Base-by-base conservation (phyloP, 2,888 invertebrate genomes). In the Achlya flavicornis region DNA sequence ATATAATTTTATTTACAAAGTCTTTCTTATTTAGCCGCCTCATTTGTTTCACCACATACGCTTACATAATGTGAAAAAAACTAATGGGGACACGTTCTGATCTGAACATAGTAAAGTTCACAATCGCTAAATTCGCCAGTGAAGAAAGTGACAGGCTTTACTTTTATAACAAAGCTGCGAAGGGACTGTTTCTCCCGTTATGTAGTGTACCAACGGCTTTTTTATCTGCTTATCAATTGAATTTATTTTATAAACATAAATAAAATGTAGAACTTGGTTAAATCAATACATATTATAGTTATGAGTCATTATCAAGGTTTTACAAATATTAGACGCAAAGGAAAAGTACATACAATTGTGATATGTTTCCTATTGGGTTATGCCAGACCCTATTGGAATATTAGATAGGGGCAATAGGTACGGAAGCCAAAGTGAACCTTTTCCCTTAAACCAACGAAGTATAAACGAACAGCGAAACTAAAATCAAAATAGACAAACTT, bases 341-440 rank as follows among this genome's bases (percentile, higher is more conserved):
- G 7, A 41, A 53, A 53, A 19, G 10, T 19, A 53, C 53, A 19
- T 12, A 66, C 70, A 72, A 70, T 69, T 69, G 66, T 26, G 5
- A 0, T 1, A 19, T 53, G 58, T 66, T 33, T 48, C 61, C 63
- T 71, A 75, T 74, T 65, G 73, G 66, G 67, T 71, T 64, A 66
- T 46, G 61, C 32, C 46, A 57, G 64, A 57, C n/a, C 64, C 58
- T 63, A 66, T 48, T n/a, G n/a, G n/a, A n/a, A n/a, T 59, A 43
- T 10, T 63, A 62, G 62, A 67, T 61, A 53, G 66, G 63, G 62
- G 58, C 46, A 59, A 41, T 3, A 35, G 33, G 33, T 32, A n/a
- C 32, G 4, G n/a, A 33, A 32, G 14, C 58, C 58, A 32, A 58
- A 33, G n/a, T 58, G 32, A 58, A 58, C 58, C 58, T 32, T 58